Percentiles rank a stretch among this genome's conserved stretches.
Evolutionary conservation across 2,888 invertebrate species (phyloP).

Genomic region (Parnassius glacialis): DNA sequence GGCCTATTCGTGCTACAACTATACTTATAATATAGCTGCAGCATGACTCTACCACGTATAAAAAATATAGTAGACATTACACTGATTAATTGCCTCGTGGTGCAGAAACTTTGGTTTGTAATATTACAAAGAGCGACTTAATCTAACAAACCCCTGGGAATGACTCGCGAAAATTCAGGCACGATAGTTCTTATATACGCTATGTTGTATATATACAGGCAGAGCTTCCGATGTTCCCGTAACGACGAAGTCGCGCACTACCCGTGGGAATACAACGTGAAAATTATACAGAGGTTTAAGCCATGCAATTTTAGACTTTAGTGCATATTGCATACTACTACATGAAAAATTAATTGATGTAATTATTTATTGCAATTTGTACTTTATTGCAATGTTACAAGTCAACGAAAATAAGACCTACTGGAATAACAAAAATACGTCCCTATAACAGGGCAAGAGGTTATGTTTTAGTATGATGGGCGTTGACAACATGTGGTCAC

Average conservation of each 20-base stretch:
- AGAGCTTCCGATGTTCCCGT: neutral
- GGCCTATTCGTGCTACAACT: too few relatives aligned
- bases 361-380: neutral
- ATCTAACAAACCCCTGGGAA: too few relatives aligned
- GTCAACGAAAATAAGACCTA: neutral
- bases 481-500: conserved; percentile 11
- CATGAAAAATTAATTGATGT: neutral
- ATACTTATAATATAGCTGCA: too few relatives aligned
- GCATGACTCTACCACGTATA: too few relatives aligned
- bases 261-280: conserved; percentile 13
- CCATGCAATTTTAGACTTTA: neutral
- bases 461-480: neutral
- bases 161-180: too few relatives aligned
- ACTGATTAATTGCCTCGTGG: too few relatives aligned
- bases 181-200: too few relatives aligned
- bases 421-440: neutral
- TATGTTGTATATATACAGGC: too few relatives aligned
- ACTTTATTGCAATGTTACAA: neutral
- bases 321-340: neutral
- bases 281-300: neutral
- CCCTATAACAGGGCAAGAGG: neutral
- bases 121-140: too few relatives aligned
- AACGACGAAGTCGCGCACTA: neutral
- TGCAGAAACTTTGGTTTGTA: too few relatives aligned
- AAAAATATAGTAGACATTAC: too few relatives aligned